Base-by-base conservation (phyloP, 2,113 vertebrate species). In the Eulemur rufifrons region DNA sequence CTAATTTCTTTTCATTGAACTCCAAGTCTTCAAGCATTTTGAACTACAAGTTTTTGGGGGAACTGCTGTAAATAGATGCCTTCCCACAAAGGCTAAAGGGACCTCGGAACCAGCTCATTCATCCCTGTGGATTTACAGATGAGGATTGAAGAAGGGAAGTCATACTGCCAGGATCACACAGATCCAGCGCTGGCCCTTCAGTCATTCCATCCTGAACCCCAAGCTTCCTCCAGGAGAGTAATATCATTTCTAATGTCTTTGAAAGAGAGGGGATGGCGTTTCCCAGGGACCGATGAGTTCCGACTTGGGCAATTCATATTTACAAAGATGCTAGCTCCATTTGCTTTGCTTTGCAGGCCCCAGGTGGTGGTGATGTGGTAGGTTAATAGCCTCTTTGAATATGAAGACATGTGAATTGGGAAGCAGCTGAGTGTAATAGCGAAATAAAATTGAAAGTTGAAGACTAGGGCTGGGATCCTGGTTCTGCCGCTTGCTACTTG, bases 321-420 rank as follows among this genome's bases (percentile, higher is more conserved):
- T 90, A 78, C 71, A 68, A 94, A 95, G 45, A 78, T 37, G 32
- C 14, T 37, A 32, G 92, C 83, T 97, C 84, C 52, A 34, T 84
- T 71, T 61, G 73, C 20, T 50, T 32, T 56, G 83, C 59, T 71
- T 64, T 71, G 74, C 45, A 66, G 95, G 71, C 64, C 85, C 71
- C 91, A 92, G 97, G 93, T 91, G 89, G 73, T 42, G 34, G 54
- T 18, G 29, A 78, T 27, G 10, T 8, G 68, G 59, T 56, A 87
- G 74, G 88, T 91, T 97, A 96, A 97, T 39, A 85, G 88, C 77
- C 32, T 94, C 91, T 95, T 94, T 88, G 85, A 97, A 88, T 86
- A 95, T 39, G 47, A 82, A 96, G 92, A 92, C 73, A 12, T 25
- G 64, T 15, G 32, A 83, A 87, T 59, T 54, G 54, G 81, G 8